phyloP scores from a whole-genome alignment of 2,797 vertebrate genomes.

The Falco rusticolus region DNA sequence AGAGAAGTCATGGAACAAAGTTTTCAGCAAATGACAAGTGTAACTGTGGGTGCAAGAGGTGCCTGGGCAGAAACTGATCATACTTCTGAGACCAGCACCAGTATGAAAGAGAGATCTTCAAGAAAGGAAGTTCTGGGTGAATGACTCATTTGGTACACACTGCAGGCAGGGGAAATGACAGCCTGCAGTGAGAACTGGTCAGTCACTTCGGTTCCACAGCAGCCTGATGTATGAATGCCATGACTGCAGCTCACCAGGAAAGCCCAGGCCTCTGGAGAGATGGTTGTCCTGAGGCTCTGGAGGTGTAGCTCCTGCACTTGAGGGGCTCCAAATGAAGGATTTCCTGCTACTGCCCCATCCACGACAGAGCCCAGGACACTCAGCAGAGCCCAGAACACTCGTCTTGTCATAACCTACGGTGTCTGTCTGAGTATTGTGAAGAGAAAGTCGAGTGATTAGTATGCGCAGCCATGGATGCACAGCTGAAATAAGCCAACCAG shows the following conservation, averaged over 20 bases:
- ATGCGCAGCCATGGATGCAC: neutral
- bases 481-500: neutral
- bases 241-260: neutral
- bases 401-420: neutral
- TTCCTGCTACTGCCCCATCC: neutral
- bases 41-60: neutral
- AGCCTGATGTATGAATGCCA: neutral
- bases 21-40: neutral
- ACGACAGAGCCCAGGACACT: fast-evolving
- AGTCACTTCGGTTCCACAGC: neutral
- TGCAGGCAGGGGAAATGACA: neutral
- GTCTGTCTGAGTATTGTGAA: neutral
- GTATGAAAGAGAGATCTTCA: neutral
- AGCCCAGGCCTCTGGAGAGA: neutral
- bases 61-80: neutral
- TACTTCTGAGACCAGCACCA: neutral
- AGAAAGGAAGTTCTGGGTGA: neutral
- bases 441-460: neutral
- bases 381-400: too few species aligned
- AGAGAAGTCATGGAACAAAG: neutral
- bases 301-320: neutral
- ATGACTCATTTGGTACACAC: neutral
- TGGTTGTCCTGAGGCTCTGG: neutral
- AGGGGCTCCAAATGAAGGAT: neutral
- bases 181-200: neutral